Percentiles rank a stretch among this genome's conserved stretches.
phyloP scores from a whole-genome alignment of 2,888 invertebrate species.

The Sarcophaga subvicina region DNA sequence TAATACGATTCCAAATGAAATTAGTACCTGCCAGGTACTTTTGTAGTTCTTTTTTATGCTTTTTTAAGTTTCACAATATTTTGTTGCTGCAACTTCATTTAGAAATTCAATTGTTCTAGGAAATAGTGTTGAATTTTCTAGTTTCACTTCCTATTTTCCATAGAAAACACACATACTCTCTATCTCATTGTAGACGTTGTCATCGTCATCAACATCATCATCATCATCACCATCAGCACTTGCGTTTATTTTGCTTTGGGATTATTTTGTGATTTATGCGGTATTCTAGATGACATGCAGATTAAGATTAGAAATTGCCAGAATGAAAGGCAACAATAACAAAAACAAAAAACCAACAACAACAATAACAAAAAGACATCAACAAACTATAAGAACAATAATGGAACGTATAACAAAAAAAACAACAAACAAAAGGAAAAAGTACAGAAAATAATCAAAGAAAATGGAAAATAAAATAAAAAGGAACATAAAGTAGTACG shows the following conservation, averaged over 20 bases:
- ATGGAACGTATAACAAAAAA: conserved; percentile 4
- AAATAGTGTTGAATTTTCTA: background rate
- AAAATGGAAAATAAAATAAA: background rate
- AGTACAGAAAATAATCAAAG: conserved; percentile 38
- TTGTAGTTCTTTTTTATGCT: background rate
- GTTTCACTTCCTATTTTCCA: background rate
- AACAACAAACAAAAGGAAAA: background rate
- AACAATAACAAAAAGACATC: conserved; percentile 10
- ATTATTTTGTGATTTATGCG: conserved; percentile 81
- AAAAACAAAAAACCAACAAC: conserved; percentile 14
- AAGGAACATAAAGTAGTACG: background rate
- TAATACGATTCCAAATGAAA: too few relatives aligned
- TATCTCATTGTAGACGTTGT: background rate
- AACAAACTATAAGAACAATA: background rate
- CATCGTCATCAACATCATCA: conserved; percentile 2
- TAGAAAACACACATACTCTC: background rate
- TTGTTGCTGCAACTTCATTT: background rate
- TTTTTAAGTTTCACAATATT: background rate
- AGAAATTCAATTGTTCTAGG: background rate
- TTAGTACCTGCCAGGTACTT: background rate
- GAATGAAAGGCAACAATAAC: conserved; percentile 64
- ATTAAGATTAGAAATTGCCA: conserved; percentile 77
- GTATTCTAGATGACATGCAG: conserved; percentile 80
- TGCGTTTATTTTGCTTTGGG: conserved; percentile 77
- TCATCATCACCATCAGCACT: conserved; percentile 37